These are phyloP conservation scores for Pangasius mekongensis DNA, from an alignment of 2,797 vertebrate genomes.

Conservation along the genomic window DNA sequence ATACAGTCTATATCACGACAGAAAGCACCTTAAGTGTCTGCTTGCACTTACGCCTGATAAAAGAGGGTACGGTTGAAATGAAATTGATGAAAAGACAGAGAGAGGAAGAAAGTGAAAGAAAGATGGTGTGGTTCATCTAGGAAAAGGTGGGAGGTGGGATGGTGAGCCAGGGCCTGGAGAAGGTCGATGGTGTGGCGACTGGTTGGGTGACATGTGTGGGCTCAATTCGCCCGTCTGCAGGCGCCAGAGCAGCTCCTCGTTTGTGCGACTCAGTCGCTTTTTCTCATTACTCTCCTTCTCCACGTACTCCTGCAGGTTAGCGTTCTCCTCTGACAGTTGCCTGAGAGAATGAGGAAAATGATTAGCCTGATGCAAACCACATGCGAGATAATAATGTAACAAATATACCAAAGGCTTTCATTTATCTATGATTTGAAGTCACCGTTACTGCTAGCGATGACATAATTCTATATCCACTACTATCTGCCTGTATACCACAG, in stretches of 20 bases:
- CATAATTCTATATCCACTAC: not conserved
- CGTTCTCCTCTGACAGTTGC: constrained; percentile 93
- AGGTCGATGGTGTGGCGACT: constrained; percentile 82
- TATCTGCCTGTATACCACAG: not conserved
- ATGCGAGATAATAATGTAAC: not conserved
- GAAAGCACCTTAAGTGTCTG: constrained; percentile 34
- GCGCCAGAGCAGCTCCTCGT: constrained; percentile 96
- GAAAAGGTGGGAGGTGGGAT: constrained; percentile 80
- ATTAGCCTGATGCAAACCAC: not conserved
- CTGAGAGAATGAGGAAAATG: constrained; percentile 68
- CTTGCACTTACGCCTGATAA: constrained; percentile 7
- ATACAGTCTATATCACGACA: constrained; percentile 32
- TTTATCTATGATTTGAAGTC: not conserved
- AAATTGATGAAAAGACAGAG: constrained; percentile 2
- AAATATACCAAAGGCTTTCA: not conserved
- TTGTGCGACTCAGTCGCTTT: constrained; percentile 92
- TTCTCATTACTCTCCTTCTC: constrained; percentile 97
- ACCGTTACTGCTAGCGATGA: not conserved
- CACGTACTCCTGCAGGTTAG: constrained; percentile 91
- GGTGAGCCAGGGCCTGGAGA: constrained; percentile 82
- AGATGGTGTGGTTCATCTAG: constrained; percentile 57
- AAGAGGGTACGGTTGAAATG: not conserved
- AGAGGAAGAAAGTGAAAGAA: not conserved
- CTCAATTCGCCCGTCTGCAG: constrained; percentile 92
- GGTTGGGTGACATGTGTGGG: constrained; percentile 84